A percentile compares a stretch with the other conserved stretches of the same genome.
These are phyloP conservation scores for Octodon degus DNA, from an alignment of 2,113 vertebrate genomes.

Conservation along the genomic window DNA sequence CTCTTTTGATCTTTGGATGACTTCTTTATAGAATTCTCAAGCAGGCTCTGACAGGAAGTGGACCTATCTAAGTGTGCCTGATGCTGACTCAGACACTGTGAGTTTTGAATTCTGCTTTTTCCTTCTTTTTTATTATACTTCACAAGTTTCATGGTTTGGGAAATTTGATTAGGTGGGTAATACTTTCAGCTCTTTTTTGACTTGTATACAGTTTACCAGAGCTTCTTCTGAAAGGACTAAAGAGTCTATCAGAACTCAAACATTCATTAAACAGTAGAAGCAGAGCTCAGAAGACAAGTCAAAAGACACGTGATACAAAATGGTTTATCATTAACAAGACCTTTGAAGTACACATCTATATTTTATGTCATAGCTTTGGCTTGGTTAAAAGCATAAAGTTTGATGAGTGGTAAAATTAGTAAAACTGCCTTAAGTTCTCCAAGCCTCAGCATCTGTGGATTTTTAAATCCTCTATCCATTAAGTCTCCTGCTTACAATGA, in stretches of 20 bases:
- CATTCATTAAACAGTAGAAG: slow-evolving; percentile 12
- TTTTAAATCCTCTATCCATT: neutral
- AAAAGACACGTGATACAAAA: slow-evolving; percentile 11
- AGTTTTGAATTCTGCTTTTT: slow-evolving; percentile 86
- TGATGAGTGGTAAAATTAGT: slow-evolving; percentile 36
- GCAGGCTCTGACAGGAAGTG: slow-evolving; percentile 93
- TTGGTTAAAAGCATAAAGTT: slow-evolving; percentile 19
- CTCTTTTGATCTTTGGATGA: slow-evolving; percentile 77
- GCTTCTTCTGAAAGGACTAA: slow-evolving; percentile 27
- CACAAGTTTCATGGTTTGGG: neutral
- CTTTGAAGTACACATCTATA: slow-evolving; percentile 4
- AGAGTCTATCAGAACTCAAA: neutral
- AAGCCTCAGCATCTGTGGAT: neutral
- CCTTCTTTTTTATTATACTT: slow-evolving; percentile 41
- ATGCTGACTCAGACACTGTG: slow-evolving; percentile 98
- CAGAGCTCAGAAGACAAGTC: neutral
- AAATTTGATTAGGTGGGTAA: neutral
- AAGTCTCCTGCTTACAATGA: neutral
- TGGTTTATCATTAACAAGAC: neutral
- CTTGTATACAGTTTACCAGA: neutral
- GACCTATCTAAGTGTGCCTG: slow-evolving; percentile 95
- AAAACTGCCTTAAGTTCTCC: neutral
- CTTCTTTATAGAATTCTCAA: slow-evolving; percentile 90
- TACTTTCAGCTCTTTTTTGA: slow-evolving; percentile 32
- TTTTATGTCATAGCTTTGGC: slow-evolving; percentile 11